These are phyloP conservation scores for Thalpophila matura DNA, from an alignment of 2,888 invertebrate genomes.

Conservation along the genomic window DNA sequence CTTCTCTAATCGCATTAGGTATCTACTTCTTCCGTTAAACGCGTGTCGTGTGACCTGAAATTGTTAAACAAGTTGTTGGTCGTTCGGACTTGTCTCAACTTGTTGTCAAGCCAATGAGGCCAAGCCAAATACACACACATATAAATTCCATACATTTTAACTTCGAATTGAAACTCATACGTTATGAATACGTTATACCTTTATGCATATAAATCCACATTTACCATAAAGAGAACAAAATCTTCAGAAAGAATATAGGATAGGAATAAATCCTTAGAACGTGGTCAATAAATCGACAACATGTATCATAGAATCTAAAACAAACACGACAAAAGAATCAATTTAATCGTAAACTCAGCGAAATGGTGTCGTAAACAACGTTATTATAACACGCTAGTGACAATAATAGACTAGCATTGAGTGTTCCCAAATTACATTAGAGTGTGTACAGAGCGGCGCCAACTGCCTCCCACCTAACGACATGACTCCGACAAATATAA, in stretches of 20 bases:
- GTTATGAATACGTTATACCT: background rate
- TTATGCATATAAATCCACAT: constrained; percentile 6
- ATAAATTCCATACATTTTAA: background rate
- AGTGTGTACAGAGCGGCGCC: constrained; percentile 67
- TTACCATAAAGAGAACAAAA: constrained; percentile 6
- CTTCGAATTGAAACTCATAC: background rate
- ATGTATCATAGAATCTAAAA: constrained; percentile 25
- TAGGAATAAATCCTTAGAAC: constrained; percentile 9
- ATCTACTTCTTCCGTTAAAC: constrained; percentile 21
- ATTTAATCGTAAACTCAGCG: constrained; percentile 65
- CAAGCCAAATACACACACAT: background rate
- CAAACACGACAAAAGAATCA: constrained; percentile 31
- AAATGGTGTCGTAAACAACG: constrained; percentile 69
- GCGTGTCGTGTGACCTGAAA: constrained; percentile 11
- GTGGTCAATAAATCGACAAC: constrained; percentile 22
- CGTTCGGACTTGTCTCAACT: constrained; percentile 51
- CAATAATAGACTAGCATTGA: constrained; percentile 77
- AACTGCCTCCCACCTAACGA: constrained; percentile 61
- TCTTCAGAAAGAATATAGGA: background rate
- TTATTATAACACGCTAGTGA: constrained; percentile 67
- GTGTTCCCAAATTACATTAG: constrained; percentile 73
- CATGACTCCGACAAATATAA: constrained; percentile 48
- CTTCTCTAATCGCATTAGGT: constrained; percentile 1
- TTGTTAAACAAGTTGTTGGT: constrained; percentile 28
- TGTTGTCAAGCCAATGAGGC: constrained; percentile 25